These are phyloP conservation scores for Pionites leucogaster DNA, from an alignment of 2,113 vertebrate genomes.

Conservation along the genomic window DNA sequence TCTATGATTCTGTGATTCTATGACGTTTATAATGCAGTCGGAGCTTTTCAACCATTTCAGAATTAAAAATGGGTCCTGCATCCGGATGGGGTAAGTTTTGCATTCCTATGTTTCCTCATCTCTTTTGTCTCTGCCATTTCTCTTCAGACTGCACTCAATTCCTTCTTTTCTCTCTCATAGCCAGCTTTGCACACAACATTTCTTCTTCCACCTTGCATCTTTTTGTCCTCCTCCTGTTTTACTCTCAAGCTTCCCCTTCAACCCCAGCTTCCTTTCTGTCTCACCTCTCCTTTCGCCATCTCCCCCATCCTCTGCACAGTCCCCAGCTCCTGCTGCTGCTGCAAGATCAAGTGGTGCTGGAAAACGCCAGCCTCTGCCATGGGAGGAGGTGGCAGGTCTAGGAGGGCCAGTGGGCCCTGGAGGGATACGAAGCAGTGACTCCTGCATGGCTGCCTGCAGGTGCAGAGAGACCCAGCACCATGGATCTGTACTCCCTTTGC, in stretches of 20 bases:
- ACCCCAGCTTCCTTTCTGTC: neutral
- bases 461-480: neutral
- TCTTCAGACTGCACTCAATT: neutral
- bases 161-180: neutral
- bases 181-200: neutral
- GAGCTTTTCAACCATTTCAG: neutral
- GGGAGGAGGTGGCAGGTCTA: neutral
- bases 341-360: accelerated
- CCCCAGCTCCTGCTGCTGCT: neutral
- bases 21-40: neutral
- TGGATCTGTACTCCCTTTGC: neutral
- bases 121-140: neutral
- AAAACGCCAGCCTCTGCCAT: neutral
- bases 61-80: neutral
- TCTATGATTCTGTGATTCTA: neutral
- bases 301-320: neutral
- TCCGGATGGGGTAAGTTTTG: neutral
- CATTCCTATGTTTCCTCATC: neutral
- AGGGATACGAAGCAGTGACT: neutral
- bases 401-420: neutral
- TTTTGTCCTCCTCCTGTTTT: neutral
- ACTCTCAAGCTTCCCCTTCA: neutral
- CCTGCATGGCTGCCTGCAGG: neutral
- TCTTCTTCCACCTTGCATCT: neutral
- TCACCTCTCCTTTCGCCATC: neutral